phyloP scores from a whole-genome alignment of 2,113 vertebrate genomes.

The Ginglymostoma cirratum region DNA sequence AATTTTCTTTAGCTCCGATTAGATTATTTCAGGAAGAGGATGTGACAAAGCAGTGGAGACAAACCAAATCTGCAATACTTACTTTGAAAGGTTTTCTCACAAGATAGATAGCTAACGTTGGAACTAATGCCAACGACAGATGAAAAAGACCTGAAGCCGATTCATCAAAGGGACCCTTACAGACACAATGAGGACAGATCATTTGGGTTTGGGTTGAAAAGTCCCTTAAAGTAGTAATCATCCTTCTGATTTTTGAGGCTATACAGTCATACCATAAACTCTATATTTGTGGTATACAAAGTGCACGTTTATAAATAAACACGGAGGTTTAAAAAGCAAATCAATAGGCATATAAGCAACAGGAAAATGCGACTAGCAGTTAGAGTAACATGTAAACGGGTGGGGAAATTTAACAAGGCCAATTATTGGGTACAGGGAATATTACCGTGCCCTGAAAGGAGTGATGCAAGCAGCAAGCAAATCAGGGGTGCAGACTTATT shows the following conservation, averaged over 20 bases:
- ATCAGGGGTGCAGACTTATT: too few relatives aligned
- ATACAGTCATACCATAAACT: too few relatives aligned
- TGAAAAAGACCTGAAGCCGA: not conserved
- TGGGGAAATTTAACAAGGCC: not conserved
- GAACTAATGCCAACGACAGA: not conserved
- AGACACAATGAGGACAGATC: slow-evolving; percentile 28
- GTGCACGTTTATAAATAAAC: not conserved
- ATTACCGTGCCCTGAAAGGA: not conserved
- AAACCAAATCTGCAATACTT: not conserved
- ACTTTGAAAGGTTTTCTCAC: not conserved
- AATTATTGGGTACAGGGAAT: not conserved
- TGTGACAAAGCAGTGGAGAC: not conserved
- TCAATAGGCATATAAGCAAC: not conserved
- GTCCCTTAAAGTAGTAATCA: not conserved
- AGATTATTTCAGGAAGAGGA: not conserved
- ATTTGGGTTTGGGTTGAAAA: not conserved
- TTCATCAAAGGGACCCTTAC: slow-evolving; percentile 2
- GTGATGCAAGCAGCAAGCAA: not conserved
- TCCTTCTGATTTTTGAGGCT: not conserved
- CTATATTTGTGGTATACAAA: not conserved
- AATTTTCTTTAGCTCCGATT: not conserved
- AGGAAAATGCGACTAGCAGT: not conserved
- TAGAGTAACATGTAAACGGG: not conserved
- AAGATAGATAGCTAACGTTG: not conserved
- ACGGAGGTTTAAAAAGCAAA: not conserved